These are phyloP conservation scores for Struthio camelus DNA, from an alignment of 2,113 vertebrate genomes.

Conservation along the genomic window DNA sequence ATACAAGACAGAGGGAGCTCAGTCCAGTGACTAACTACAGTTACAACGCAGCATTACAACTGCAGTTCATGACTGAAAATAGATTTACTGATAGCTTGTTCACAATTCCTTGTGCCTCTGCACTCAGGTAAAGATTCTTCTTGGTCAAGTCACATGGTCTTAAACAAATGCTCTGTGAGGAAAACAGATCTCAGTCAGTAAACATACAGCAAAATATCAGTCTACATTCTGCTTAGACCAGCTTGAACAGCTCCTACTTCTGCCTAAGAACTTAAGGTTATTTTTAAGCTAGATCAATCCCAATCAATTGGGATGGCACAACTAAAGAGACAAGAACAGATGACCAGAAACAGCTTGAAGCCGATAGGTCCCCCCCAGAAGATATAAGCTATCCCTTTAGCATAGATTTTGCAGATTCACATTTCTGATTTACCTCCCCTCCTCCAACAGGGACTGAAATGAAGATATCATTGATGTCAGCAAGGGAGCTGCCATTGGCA, in stretches of 20 bases:
- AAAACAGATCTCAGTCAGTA: not conserved
- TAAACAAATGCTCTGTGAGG: conserved; percentile 72
- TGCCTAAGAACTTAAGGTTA: not conserved
- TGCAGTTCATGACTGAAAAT: not conserved
- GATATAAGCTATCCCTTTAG: no score
- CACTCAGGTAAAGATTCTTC: conserved; percentile 68
- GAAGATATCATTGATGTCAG: conserved; percentile 60
- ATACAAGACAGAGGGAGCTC: not conserved
- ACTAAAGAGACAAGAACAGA: rapidly evolving
- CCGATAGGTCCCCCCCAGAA: not conserved
- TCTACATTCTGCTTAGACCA: not conserved
- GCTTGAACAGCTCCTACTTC: not conserved
- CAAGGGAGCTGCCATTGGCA: conserved; percentile 75
- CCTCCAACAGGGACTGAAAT: conserved; percentile 71
- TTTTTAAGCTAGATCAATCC: not conserved
- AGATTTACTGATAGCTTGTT: conserved; percentile 76
- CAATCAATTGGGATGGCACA: rapidly evolving
- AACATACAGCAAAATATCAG: not conserved
- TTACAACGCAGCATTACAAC: not conserved
- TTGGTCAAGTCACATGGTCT: conserved; percentile 74
- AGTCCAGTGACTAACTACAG: not conserved
- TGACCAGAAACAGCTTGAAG: not conserved
- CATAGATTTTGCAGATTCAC: rapidly evolving
- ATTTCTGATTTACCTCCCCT: conserved; percentile 62
- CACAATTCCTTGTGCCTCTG: conserved; percentile 69